These are phyloP conservation scores for Aspidapion aeneum DNA, from an alignment of 2,888 invertebrate species.

Conservation along the genomic window DNA sequence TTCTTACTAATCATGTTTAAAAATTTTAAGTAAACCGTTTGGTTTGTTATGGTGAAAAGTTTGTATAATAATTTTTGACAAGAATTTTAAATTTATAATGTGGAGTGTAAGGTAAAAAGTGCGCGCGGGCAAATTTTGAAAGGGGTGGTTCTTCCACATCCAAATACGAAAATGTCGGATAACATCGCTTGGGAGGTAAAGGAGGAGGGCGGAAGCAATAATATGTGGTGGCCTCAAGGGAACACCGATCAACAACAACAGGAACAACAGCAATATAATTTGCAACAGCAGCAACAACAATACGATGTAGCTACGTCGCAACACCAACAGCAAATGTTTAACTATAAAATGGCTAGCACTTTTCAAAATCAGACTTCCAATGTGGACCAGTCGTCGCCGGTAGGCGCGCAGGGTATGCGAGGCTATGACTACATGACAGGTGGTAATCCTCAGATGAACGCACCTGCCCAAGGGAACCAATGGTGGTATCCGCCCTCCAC, in stretches of 20 bases:
- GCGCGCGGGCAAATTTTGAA: background rate
- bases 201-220: slow-evolving; percentile 42
- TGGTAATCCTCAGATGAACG: slow-evolving; percentile 28
- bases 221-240: slow-evolving; percentile 56
- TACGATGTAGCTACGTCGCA: slow-evolving; percentile 55
- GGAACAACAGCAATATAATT: slow-evolving; percentile 40
- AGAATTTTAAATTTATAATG: background rate
- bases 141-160: background rate
- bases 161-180: slow-evolving; percentile 56
- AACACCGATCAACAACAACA: slow-evolving; percentile 46
- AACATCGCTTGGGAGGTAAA: slow-evolving; percentile 59
- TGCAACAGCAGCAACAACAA: slow-evolving; percentile 42
- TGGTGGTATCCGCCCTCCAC: slow-evolving; percentile 73
- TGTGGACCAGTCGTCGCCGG: background rate
- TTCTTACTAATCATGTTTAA: slow-evolving; percentile 5
- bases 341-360: slow-evolving; percentile 83
- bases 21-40: background rate
- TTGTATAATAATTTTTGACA: no score
- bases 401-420: background rate
- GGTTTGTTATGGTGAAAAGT: background rate
- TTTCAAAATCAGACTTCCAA: slow-evolving; percentile 67
- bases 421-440: slow-evolving; percentile 9
- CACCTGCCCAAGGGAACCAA: slow-evolving; percentile 54
- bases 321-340: slow-evolving; percentile 71
- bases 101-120: background rate